Percentiles rank a stretch among this genome's conserved stretches.
phyloP scores from a whole-genome alignment of 2,797 vertebrate species.

The Microctenopoma steveboyesi region DNA sequence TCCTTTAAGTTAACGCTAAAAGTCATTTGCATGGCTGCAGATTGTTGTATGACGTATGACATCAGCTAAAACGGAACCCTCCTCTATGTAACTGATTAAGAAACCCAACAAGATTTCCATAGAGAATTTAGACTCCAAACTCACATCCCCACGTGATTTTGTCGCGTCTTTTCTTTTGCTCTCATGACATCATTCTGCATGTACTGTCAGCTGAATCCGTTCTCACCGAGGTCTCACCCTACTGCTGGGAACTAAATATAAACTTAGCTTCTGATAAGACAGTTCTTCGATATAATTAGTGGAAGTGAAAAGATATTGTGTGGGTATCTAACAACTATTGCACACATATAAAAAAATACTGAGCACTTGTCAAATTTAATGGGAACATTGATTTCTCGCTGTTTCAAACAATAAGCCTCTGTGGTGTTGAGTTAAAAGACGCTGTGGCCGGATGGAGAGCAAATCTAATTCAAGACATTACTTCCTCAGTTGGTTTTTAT shows the following conservation, averaged over 20 bases:
- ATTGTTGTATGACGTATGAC: not conserved
- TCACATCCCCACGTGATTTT: not conserved
- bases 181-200: slow-evolving; percentile 22
- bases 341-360: slow-evolving; percentile 15
- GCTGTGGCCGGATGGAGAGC: slow-evolving; percentile 31
- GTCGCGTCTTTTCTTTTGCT: not conserved
- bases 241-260: not conserved
- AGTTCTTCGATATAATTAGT: slow-evolving; percentile 9
- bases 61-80: not conserved
- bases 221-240: not conserved
- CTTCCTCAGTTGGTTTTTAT: slow-evolving; percentile 45
- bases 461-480: slow-evolving; percentile 62
- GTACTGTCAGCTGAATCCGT: slow-evolving; percentile 11
- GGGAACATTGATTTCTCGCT: slow-evolving; percentile 46
- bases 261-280: slow-evolving; percentile 20
- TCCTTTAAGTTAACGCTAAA: too few relatives aligned
- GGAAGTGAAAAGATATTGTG: slow-evolving; percentile 5
- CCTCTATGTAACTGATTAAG: not conserved
- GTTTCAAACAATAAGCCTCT: slow-evolving; percentile 21
- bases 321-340: slow-evolving; percentile 6
- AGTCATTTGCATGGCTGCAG: too few relatives aligned
- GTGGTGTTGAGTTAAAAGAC: slow-evolving; percentile 48
- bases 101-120: not conserved
- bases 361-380: slow-evolving; percentile 39
- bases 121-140: not conserved